Percentiles rank a stretch among this genome's conserved stretches.
Conservation (phyloP, 2,888 invertebrate genomes). For the Plemyria rubiginata region DNA sequence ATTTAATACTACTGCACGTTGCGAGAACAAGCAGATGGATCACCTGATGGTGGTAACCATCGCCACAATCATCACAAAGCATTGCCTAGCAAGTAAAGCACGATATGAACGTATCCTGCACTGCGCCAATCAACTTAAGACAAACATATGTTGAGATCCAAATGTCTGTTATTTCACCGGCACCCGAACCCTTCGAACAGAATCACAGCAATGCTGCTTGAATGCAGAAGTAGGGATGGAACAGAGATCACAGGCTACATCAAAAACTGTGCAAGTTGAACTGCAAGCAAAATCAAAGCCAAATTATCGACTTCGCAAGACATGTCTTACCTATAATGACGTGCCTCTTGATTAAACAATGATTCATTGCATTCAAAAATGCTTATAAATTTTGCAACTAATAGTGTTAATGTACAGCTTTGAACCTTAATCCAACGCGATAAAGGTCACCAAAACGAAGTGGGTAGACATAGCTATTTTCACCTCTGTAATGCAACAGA, state of each 20-base stretch:
- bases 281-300: constrained; percentile 8
- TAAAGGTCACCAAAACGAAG: constrained; percentile 9
- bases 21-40: no score
- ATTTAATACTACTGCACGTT: no score
- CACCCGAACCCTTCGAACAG: no score
- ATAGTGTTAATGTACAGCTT: constrained; percentile 8
- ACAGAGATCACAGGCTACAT: neutral
- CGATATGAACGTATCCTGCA: no score
- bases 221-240: no score
- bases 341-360: constrained; percentile 54
- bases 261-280: neutral
- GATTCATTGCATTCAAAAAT: constrained; percentile 30
- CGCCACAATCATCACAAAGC: no score
- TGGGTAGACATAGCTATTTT: constrained; percentile 17
- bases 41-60: no score
- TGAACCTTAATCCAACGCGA: constrained; percentile 17
- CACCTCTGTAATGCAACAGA: constrained; percentile 19
- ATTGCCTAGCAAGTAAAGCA: no score
- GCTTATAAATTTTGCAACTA: constrained; percentile 28
- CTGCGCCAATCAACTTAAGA: no score
- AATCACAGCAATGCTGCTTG: no score
- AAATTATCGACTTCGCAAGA: constrained; percentile 69
- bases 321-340: constrained; percentile 53
- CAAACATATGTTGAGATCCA: no score
- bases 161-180: no score